Conservation (phyloP, 2,888 invertebrate species). For the Brachynemurus nebulosus region DNA sequence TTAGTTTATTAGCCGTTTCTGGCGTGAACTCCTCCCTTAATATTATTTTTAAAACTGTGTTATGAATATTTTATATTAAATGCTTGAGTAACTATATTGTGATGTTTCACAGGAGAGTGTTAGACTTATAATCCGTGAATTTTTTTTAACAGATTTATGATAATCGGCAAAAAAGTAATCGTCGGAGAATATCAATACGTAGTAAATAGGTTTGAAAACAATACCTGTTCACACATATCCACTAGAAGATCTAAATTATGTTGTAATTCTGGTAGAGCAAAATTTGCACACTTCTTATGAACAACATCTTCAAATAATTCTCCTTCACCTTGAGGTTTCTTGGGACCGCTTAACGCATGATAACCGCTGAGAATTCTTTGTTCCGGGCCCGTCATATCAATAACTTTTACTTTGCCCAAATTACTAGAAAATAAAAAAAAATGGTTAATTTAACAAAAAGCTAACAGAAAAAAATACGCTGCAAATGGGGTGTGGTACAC, state of each 20-base stretch:
- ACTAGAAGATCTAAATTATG: constrained; percentile 87
- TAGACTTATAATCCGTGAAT: no score
- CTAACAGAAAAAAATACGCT: neutral
- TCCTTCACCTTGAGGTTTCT: constrained; percentile 39
- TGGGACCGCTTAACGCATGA: constrained; percentile 68
- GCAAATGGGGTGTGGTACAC: no score
- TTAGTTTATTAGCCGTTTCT: no score
- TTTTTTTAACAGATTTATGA: no score
- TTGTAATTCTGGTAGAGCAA: constrained; percentile 74
- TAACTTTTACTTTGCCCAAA: constrained; percentile 84
- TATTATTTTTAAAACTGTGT: no score
- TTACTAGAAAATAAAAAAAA: constrained; percentile 32
- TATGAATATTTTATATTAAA: no score
- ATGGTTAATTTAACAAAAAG: neutral
- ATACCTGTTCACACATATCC: constrained; percentile 80
- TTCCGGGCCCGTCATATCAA: constrained; percentile 97
- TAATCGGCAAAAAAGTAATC: no score
- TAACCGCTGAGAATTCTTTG: constrained; percentile 84
- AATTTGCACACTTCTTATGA: constrained; percentile 48
- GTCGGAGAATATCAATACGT: no score
- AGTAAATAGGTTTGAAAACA: constrained; percentile 5
- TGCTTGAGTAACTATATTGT: no score
- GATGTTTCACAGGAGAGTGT: no score
- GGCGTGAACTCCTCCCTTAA: no score
- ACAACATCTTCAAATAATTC: constrained; percentile 49